Conservation (phyloP, 1,140 invertebrate species). For the Drosophila guanche region DNA sequence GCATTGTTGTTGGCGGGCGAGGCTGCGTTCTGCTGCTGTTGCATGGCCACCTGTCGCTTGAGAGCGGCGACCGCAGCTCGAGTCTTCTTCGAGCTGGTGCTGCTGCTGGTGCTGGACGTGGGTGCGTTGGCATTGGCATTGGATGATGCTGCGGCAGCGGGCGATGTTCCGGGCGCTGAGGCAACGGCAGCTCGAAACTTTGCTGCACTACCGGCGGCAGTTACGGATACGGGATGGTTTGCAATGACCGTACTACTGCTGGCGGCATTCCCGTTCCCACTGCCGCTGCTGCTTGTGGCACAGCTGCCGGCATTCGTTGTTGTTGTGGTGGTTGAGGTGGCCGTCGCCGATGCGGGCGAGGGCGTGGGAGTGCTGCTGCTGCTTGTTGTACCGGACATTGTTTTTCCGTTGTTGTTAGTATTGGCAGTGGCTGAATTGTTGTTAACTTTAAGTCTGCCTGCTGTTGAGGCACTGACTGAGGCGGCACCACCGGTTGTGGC, state of each 20-base stretch:
- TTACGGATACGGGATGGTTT: slow-evolving; percentile 47
- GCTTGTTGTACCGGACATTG: slow-evolving; percentile 64
- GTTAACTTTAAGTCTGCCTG: slow-evolving; percentile 67
- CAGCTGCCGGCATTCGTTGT: slow-evolving; percentile 46
- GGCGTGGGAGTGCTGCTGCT: slow-evolving; percentile 52
- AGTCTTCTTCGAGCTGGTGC: slow-evolving; percentile 54
- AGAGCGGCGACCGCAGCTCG: slow-evolving; percentile 61
- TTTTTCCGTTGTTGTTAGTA: slow-evolving; percentile 51
- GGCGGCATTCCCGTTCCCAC: slow-evolving; percentile 2
- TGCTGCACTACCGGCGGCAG: slow-evolving; percentile 58
- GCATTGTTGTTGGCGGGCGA: slow-evolving; percentile 26
- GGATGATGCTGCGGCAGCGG: slow-evolving; percentile 22
- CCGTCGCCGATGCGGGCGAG: slow-evolving; percentile 48
- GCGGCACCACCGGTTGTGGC: background rate
- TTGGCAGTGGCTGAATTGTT: slow-evolving; percentile 68
- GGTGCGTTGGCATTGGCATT: slow-evolving; percentile 16
- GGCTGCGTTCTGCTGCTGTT: slow-evolving; percentile 45
- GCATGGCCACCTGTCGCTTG: slow-evolving; percentile 68
- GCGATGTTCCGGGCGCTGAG: slow-evolving; percentile 51
- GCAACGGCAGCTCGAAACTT: slow-evolving; percentile 67
- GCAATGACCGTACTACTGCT: slow-evolving; percentile 34
- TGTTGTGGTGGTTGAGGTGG: slow-evolving; percentile 47
- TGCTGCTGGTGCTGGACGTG: slow-evolving; percentile 27
- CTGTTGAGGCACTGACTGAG: slow-evolving; percentile 15
- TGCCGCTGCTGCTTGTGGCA: slow-evolving; percentile 22